Conservation (phyloP, 2,797 vertebrate species). For the Lophius americanus region DNA sequence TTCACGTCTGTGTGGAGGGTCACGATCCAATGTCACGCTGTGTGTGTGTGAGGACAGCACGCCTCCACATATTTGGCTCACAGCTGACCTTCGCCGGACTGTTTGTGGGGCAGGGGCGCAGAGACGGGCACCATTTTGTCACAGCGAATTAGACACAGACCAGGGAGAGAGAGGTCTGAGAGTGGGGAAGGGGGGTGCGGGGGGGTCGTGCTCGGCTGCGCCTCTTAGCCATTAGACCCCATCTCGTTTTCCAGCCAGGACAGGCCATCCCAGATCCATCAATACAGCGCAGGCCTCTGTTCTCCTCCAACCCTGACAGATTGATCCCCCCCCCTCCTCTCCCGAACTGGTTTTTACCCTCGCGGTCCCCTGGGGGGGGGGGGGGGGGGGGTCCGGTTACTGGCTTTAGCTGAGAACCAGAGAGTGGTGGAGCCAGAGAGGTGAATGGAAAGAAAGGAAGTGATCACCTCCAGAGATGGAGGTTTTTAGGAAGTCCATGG, state of each 20-base stretch:
- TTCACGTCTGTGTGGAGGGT: too few species aligned
- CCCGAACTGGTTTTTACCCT: slow-evolving; percentile 32
- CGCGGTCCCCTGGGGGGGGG: slow-evolving; percentile 71
- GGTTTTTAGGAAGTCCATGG: background rate
- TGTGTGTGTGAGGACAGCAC: background rate
- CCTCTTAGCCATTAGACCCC: slow-evolving; percentile 56
- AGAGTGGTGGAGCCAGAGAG: slow-evolving; percentile 34
- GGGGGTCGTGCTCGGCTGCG: slow-evolving; percentile 34
- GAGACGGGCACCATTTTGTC: slow-evolving; percentile 56
- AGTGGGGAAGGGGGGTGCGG: background rate
- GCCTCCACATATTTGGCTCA: slow-evolving; percentile 28
- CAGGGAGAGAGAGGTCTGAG: background rate
- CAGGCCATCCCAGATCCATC: slow-evolving; percentile 60
- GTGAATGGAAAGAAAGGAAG: slow-evolving; percentile 27
- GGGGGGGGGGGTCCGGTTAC: slow-evolving; percentile 78
- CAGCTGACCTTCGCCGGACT: slow-evolving; percentile 19
- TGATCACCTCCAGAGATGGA: slow-evolving; percentile 22
- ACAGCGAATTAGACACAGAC: slow-evolving; percentile 28
- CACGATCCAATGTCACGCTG: too few species aligned
- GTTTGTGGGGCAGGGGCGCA: slow-evolving; percentile 8
- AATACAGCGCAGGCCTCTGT: slow-evolving; percentile 38
- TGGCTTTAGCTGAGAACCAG: slow-evolving; percentile 49
- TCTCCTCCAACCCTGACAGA: slow-evolving; percentile 49
- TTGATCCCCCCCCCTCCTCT: slow-evolving; percentile 55
- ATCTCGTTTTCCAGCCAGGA: slow-evolving; percentile 39